Evolutionary conservation across 2,888 invertebrate genomes (phyloP), one percentile per base, ranked within the genome.

Genomic region (Mellilla xanthometata): DNA sequence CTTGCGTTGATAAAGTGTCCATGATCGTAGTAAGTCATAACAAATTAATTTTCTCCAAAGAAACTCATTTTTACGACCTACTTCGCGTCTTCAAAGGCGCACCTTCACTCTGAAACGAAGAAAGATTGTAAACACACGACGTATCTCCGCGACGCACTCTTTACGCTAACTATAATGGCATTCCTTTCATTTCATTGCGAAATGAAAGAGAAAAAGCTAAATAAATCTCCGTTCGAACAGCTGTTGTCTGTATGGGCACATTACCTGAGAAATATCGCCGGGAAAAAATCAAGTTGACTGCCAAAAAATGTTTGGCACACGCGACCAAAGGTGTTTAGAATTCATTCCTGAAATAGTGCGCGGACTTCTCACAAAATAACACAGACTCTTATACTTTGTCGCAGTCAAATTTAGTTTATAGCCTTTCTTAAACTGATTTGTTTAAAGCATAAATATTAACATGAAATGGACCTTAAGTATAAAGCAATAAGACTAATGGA

Each of bases 231-330:
- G 38, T 54, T 49, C 44, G 55, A 62, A 58, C 72, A 74, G 71
- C 74, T 72, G 73, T 67, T 64, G 56, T 56, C 60, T 58, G 54
- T 54, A 58, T 32, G 33, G 54, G 65, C 65, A 70, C 69, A 76
- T 79, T 76, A 81, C 81, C 80, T 80, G 81, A 64, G 71, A 68
- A 65, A 70, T 70, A 67, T 68, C 47, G 61, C 56, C 55, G 56
- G 35, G 48, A 58, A 60, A 65, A 68, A 62, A 58, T 30, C 26
- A 34, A 39, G 46, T 26, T 33, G 31, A 58, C 56, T 59, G 59
- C 57, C 60, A 61, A 56, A 51, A 46, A 55, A 54, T 52, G 31
- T 56, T 58, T 61, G 60, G 60, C 60, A 56, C 49, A 43, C 31
- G 52, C 45, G 41, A 28, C 55, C 51, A 63, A 67, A 75, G 76